phyloP scores from a whole-genome alignment of 2,888 invertebrate genomes.

The Lissonota sp. region DNA sequence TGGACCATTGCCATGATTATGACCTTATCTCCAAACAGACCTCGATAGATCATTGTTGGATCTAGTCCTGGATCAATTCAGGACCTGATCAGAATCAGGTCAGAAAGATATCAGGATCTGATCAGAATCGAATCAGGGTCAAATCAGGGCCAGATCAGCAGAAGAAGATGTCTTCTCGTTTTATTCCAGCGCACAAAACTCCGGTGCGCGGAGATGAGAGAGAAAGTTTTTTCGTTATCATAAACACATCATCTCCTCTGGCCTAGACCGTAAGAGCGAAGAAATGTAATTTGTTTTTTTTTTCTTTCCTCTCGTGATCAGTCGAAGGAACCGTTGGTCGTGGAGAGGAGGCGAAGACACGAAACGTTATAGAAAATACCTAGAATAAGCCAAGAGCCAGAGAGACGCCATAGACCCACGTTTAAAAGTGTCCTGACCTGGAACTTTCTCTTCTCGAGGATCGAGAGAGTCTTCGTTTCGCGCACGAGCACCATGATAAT shows the following conservation, averaged over 20 bases:
- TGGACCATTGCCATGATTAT: slow-evolving; percentile 11
- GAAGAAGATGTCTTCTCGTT: too few relatives aligned
- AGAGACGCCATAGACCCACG: background rate
- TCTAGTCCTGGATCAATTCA: too few relatives aligned
- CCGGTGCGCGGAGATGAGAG: slow-evolving; percentile 69
- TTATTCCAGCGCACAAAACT: slow-evolving; percentile 25
- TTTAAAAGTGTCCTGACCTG: slow-evolving; percentile 12
- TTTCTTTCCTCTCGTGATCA: background rate
- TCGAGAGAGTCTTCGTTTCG: slow-evolving; percentile 18
- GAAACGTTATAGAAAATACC: slow-evolving; percentile 12
- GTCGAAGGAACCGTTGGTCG: background rate
- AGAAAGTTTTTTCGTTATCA: slow-evolving; percentile 80
- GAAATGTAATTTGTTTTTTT: slow-evolving; percentile 50
- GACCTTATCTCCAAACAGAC: too few relatives aligned
- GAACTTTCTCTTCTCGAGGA: slow-evolving; percentile 51
- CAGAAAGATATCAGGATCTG: too few relatives aligned
- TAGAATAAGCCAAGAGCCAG: background rate
- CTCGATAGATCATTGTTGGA: too few relatives aligned
- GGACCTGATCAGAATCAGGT: too few relatives aligned
- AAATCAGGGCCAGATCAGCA: too few relatives aligned
- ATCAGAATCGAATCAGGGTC: too few relatives aligned
- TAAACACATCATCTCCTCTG: slow-evolving; percentile 70
- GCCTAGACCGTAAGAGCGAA: slow-evolving; percentile 78
- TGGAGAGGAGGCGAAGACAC: slow-evolving; percentile 24
- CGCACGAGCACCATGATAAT: slow-evolving; percentile 36